Conservation (phyloP, 2,797 vertebrate species). For the Acipenser ruthenus region DNA sequence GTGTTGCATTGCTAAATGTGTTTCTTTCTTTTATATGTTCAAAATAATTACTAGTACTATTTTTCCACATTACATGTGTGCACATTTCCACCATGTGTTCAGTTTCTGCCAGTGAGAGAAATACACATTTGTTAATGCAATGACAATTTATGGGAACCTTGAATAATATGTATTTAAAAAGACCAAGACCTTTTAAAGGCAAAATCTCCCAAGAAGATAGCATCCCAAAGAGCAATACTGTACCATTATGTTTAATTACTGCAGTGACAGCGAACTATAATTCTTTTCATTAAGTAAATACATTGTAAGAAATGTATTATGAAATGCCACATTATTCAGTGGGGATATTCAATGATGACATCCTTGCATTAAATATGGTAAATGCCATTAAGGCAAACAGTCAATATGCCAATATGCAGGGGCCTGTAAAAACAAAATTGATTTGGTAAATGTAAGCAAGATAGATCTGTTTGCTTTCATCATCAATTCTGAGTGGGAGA, state of each 20-base stretch:
- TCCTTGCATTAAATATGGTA: slow-evolving; percentile 96
- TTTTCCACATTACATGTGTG: too few relatives aligned
- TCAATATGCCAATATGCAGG: slow-evolving; percentile 97
- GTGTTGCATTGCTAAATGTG: too few relatives aligned
- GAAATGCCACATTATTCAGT: slow-evolving; percentile 90
- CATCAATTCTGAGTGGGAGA: slow-evolving; percentile 87
- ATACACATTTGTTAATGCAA: slow-evolving; percentile 43
- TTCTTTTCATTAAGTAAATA: slow-evolving; percentile 98
- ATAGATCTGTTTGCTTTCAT: slow-evolving; percentile 99
- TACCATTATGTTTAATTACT: slow-evolving; percentile 87
- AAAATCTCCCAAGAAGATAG: slow-evolving; percentile 45
- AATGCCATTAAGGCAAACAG: slow-evolving; percentile 88
- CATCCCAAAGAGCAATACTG: slow-evolving; percentile 63
- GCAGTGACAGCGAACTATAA: slow-evolving; percentile 80
- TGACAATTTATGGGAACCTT: slow-evolving; percentile 54
- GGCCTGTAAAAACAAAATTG: slow-evolving; percentile 98
- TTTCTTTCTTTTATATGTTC: too few relatives aligned
- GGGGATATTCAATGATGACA: slow-evolving; percentile 91
- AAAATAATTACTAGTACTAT: too few relatives aligned
- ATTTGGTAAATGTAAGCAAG: slow-evolving; percentile 98
- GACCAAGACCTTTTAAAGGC: slow-evolving; percentile 28
- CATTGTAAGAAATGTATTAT: slow-evolving; percentile 95
- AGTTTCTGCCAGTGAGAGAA: not conserved
- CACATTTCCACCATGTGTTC: not conserved
- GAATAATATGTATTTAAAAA: slow-evolving; percentile 68